Evolutionary conservation across 2,113 vertebrate species (phyloP), one percentile per base, ranked within the genome.

Genomic region (Ictalurus furcatus): DNA sequence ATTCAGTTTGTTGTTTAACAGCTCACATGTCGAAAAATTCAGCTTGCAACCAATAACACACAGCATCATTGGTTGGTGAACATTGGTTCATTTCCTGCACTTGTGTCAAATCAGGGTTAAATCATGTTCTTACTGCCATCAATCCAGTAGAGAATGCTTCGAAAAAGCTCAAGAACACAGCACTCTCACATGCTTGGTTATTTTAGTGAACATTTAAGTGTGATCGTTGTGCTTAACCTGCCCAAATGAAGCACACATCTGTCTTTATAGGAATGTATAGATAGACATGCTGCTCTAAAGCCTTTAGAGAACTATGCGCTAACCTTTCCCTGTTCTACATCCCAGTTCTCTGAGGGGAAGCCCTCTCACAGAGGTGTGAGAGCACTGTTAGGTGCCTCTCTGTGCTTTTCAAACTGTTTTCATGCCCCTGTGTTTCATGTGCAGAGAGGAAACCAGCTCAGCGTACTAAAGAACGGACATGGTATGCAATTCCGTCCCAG

Each of bases 401-500:
- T 54, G 67, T 37, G n/a, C 76, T 80, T 40, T 65, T 87, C 12
- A 54, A 73, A 59, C 56, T 5, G 5, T 63, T 76, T 79, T 79
- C 21, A 63, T 13, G 21, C 59, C 44, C 30, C 28, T 54, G 52
- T 25, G 74, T 81, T 73, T 82, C 79, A 81, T 85, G 71, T 84
- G 52, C 85, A 34, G 52, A 71, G 19, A 69, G 61, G 12, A 85
- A 88, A 78, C n/a, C 44, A 56, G 83, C 44, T 74, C 34, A 13
- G 16, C 54, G 73, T 63, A 71, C 56, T 85, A 19, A 54, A 65
- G 54, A 58, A 80, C 6, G 48, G 58, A 65, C 54, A 78, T 34
- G 79, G 63, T 78, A 83, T 89, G 88, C 69, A 84, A 79, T 82
- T 88, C 61, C 13, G 48, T 48, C 67, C 86, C 28, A 23, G 85